Base-by-base conservation (phyloP, 2,888 invertebrate genomes). In the Hirtodrosophila histrioides region DNA sequence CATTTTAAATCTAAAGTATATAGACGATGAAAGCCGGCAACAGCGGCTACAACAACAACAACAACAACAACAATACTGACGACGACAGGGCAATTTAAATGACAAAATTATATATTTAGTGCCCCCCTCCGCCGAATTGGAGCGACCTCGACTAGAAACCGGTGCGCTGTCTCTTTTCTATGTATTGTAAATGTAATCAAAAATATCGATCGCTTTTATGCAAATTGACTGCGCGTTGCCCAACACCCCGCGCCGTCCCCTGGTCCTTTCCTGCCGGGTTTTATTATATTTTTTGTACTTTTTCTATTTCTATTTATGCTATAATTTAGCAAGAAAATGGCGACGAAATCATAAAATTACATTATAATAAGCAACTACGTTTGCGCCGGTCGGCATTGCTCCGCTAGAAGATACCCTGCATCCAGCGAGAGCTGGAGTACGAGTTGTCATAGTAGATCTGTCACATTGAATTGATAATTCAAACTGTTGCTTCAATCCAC, bases 131-230 rank as follows among this genome's bases (percentile, higher is more conserved):
- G 2, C 7, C 58, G 41, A 76, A 66, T 71, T 64, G 78, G 56
- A 61, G 60, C 60, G 80, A 76, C 76, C 76, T 76, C 79, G 76
- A 70, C 79, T 75, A 67, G 75, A 65, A 76, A 78, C 79, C 75
- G 75, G 66, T 79, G 67, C 67, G 63, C 58, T 71, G 65, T 82
- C 75, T 80, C 65, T 69, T 69, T 80, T 87, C 86, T 79, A 73
- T 77, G 84, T 88, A 88, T 88, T 84, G 85, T 88, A 78, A 80
- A 77, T 82, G 82, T 75, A 71, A 76, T 80, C 82, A 88, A 83
- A 89, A 90, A 88, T 90, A 90, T 90, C 90, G 90, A 90, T 90
- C 89, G 90, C 89, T 83, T 90, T 90, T 90, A 90, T 90, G 89
- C 90, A 90, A 90, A 90, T 90, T 90, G 89, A 90, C 88, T 89